Evolutionary conservation across 2,888 invertebrate genomes (phyloP), one percentile per base, ranked within the genome.

Genomic region (Panzeria rudis): DNA sequence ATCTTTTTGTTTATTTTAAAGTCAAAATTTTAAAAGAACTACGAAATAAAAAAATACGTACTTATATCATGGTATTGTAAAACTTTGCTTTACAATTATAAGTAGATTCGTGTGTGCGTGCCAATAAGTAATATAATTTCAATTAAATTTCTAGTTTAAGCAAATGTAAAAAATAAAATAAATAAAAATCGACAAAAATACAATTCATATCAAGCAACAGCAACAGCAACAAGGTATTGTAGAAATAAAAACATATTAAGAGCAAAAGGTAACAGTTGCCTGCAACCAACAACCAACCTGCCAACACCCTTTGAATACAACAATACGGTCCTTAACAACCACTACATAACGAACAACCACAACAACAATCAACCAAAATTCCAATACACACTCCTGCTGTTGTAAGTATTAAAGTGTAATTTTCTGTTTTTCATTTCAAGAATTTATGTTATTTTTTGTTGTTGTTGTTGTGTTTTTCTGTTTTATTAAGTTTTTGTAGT

Each of bases 241-340:
- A 25, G 13, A 62, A 54, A 29, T 5, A 17, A 75, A 50, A 61
- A 47, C 25, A 61, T 29, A 47, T 29, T 29, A 38, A 59, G 15
- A 61, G 38, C 11, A 68, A 35, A 64, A 64, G 11, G 32, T 23
- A 54, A 32, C 20, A 44, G 13, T 13, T 29, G 41, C 32, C 35
- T 69, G 69, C 29, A 71, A 62, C n/a, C 69, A 73, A 29, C 29
- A 29, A 29, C 29, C 5, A 29, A 32, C 64, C 82, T 82, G 82
- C 64, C 71, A 71, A 77, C 76, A 82, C 71, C 69, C 76, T 50
- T 71, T 29, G 17, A 38, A 59, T 59, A 82, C 62, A 62, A 62
- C 54, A 69, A 64, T 52, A 50, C 29, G 41, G 20, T 8, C 64
- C 69, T 71, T 71, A 82, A 82, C 82, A 77, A 76, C 82, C 62